Conservation (phyloP, 2,797 vertebrate genomes). For the Periparus ater region DNA sequence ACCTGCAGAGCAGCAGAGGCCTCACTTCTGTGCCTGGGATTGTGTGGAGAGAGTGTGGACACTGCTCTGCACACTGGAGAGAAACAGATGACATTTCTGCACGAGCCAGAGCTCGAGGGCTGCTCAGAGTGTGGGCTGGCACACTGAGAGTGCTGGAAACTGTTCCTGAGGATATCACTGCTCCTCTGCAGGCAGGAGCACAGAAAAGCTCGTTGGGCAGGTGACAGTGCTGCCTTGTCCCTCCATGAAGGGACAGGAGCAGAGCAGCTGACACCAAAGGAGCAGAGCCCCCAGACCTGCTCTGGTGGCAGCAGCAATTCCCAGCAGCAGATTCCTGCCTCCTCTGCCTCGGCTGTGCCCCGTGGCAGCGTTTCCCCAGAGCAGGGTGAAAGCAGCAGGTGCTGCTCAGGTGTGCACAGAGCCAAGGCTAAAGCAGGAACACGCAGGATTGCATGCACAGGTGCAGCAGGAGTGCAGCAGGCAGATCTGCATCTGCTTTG, state of each 20-base stretch:
- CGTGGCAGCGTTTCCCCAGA: neutral
- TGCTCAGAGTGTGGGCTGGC: accelerated
- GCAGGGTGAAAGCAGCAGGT: neutral
- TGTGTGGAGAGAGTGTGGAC: neutral
- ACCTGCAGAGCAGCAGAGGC: accelerated
- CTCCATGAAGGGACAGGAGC: accelerated
- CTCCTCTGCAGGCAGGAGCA: neutral
- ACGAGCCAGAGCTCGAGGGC: neutral
- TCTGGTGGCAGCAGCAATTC: neutral
- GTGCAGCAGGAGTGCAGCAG: neutral
- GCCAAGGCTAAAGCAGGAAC: neutral
- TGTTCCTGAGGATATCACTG: neutral
- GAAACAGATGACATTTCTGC: neutral
- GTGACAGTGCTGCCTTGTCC: neutral
- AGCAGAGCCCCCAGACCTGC: no score
- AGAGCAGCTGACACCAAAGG: neutral
- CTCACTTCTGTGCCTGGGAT: neutral
- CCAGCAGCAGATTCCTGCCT: neutral
- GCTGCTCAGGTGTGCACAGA: accelerated
- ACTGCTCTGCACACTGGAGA: neutral
- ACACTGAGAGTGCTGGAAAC: neutral
- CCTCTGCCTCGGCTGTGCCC: neutral
- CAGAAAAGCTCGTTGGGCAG: accelerated
- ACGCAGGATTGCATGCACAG: accelerated
- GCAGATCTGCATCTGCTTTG: neutral